Evolutionary conservation across 2,797 vertebrate genomes (phyloP), one percentile per base, ranked within the genome.

Genomic region (Triplophysa yarkandensis): DNA sequence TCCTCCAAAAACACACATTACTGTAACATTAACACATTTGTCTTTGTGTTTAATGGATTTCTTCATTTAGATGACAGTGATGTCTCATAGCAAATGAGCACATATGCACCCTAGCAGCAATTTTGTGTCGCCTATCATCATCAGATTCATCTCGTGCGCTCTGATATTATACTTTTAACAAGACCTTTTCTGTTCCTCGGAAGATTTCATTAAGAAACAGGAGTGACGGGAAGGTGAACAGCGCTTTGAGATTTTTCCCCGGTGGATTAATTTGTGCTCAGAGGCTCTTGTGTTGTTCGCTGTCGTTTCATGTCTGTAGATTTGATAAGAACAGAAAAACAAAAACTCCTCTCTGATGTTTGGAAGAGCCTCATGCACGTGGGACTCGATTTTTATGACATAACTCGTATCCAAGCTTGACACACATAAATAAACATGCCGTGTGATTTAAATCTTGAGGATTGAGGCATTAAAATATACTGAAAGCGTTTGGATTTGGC

Each of bases 331-430:
- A 57, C 36, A 66, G 28, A 36, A 48, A 39, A 66, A 54, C 60
- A 65, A 55, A 25, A 72, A 21, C 60, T 64, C 60, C 52, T 46
- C 41, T 48, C 17, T 58, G 72, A 74, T 67, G 63, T 74, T 57
- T 43, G 46, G 39, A 58, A 48, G 48, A 57, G 27, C 30, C 27
- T 30, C 25, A 46, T 25, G 32, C 62, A 34, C 48, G 27, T 23
- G 2, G 17, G 17, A 9, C 44, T 46, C 17, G 2, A 46, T 19
- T 46, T 16, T 19, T 19, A 19, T 19, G 44, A 46, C 43, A 46
- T 46, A n/a, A n/a, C 39, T 41, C 39, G 9, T 41, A 30, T 30
- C 30, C 30, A 48, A 50, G n/a, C n/a, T 32, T 63, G 5, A 63
- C 30, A 30, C 6, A n/a, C n/a, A n/a, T n/a, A n/a, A n/a, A n/a